Evolutionary conservation across 2,113 vertebrate species (phyloP), one percentile per base, ranked within the genome.

Genomic region (Xiphorhynchus elegans): DNA sequence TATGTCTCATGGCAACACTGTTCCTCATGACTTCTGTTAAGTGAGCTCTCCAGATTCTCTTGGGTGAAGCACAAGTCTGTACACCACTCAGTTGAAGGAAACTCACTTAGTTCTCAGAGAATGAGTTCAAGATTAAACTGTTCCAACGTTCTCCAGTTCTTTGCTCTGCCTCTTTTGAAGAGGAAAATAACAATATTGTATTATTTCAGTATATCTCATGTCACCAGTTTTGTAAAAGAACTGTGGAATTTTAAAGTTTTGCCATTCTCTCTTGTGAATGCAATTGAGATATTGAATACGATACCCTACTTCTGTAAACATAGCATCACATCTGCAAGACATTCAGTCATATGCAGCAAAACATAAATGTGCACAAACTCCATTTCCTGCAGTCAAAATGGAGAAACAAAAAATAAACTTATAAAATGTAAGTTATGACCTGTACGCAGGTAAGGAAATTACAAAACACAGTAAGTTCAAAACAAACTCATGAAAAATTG

Each of bases 1-100:
- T 39, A 0, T 0, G 0, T 60, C 29, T 23, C 18, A 2, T 35
- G 26, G 16, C 58, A 79, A 25, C 0, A 1, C 10, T 75, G 14
- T 8, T 79, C 19, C 8, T 29, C 23, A 2, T 76, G 6, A 37
- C 8, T 62, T 89, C 39, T 52, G n/a, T 85, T 28, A 26, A 3
- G 4, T n/a, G 37, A 52, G 9, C 20, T 87, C 12, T 78, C 31
- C 26, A 64, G 33, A 20, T 59, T 31, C 24, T 85, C 14, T 49
- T 28, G 14, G 20, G 18, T 33, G 21, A 13, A 77, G 15, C 28
- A 75, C 53, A 37, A 66, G 7, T 26, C 42, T 83, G 17, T 53
- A 53, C 26, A 42, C 21, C 21, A 40, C 4, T 60, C 25, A 25
- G 6, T 15, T 80, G 26, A 68, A 55, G 20, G 21, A 74, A 74